phyloP scores from a whole-genome alignment of 2,888 invertebrate genomes.

The Lithophane leautieri region DNA sequence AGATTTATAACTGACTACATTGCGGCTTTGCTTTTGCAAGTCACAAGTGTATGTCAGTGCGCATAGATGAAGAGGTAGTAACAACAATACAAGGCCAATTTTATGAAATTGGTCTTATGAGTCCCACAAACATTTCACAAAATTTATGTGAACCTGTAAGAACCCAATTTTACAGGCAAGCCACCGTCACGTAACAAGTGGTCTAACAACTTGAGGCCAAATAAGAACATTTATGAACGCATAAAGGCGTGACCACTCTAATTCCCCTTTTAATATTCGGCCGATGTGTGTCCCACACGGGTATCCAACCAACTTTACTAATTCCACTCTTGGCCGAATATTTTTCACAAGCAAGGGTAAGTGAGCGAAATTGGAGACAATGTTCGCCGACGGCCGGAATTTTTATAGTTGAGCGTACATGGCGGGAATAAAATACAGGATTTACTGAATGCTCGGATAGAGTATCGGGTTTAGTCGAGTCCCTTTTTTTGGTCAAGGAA shows the following conservation, averaged over 20 bases:
- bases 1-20: background rate
- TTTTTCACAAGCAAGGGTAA: constrained; percentile 78
- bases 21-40: background rate
- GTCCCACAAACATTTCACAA: constrained; percentile 14
- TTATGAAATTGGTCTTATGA: background rate
- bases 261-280: constrained; percentile 87
- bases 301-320: constrained; percentile 79
- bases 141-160: constrained; percentile 45
- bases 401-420: constrained; percentile 78
- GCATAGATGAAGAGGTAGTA: too few relatives aligned
- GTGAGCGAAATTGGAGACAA: constrained; percentile 81
- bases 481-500: constrained; percentile 57
- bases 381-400: constrained; percentile 77
- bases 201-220: constrained; percentile 75
- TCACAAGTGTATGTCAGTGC: background rate
- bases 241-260: constrained; percentile 81
- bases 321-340: constrained; percentile 77
- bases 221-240: constrained; percentile 83
- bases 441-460: constrained; percentile 74
- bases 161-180: constrained; percentile 52
- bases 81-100: background rate
- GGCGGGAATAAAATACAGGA: constrained; percentile 77
- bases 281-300: constrained; percentile 79
- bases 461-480: constrained; percentile 56
- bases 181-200: constrained; percentile 75